Base-by-base conservation (phyloP, 1,140 invertebrate genomes). In the Rhyacophila brunnea region DNA sequence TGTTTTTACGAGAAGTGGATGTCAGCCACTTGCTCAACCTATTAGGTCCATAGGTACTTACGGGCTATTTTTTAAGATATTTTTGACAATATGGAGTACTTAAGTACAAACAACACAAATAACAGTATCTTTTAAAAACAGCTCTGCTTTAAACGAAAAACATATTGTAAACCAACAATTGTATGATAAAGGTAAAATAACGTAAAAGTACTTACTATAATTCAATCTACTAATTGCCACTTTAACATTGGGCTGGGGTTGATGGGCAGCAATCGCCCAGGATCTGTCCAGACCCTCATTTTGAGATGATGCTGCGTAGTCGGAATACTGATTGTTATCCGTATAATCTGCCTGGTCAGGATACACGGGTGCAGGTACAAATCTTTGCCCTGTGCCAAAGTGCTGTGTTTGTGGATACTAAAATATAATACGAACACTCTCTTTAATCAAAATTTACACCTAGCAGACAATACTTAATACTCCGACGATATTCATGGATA, bases 341-440 rank as follows among this genome's bases (percentile, higher is more conserved):
- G 15, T 23, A 38, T 64, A 64, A 28, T 64, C 62, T 1, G 19
- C 34, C 17, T 56, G 32, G 36, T 64, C 62, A 5, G 23, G 57
- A 43, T 64, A 64, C 11, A 64, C 52, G 11, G 62, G 62, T 1
- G 56, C 62, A 6, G 62, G 36, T 35, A 58, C 14, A 48, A 57
- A 57, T 7, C 57, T 15, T 20, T 60, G 57, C 1, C 58, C 53
- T 11, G 53, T 47, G 17, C 14, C 35, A 42, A 59, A 64, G 18
- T 53, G 62, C 9, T 32, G 14, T 6, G 46, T 17, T 18, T 50
- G 48, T 5, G 45, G 40, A 40, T 58, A 58, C 46, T 51, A 15
- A 36, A 58, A 28, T 5, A 40, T 4, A 40, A 13, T 40, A 4
- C 38, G 11, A 40, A 40, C 11, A 5, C 4, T 13, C 11, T 40